Base-by-base conservation (phyloP, 2,888 invertebrate genomes). In the Endotricha flammealis region DNA sequence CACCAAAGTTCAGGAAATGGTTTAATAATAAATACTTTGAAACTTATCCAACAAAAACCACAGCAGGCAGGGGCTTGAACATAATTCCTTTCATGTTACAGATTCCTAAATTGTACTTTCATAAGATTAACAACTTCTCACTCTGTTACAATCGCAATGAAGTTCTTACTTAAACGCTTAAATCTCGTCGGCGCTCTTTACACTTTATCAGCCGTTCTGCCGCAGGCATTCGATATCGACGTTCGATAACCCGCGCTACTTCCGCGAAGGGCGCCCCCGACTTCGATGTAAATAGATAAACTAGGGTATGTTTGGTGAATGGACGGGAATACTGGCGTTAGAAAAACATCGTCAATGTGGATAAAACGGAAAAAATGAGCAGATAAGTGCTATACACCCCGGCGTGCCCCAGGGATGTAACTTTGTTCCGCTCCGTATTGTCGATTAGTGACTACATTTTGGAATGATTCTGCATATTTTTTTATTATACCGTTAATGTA, bases 231-330 rank as follows among this genome's bases (percentile, higher is more conserved):
- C 46, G 42, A 46, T 50, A 43, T 39, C 46, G 72, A 71, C 12
- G n/a, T 12, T n/a, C 35, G 35, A 35, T 71, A 71, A 69, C 70
- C 67, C 46, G 20, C 20, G 20, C 20, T 44, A 46, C 56, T 71
- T 71, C 69, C 61, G 53, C 52, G 65, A 68, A 69, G 61, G 63
- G 49, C 57, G 59, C 68, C 53, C 42, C 11, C 44, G 64, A 67
- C 65, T 65, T 55, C 53, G 46, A 49, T 56, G 57, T 53, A 51
- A 55, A 59, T 48, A 62, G 55, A 50, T 47, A 48, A 36, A 32
- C 32, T 12, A 23, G 20, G 37, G 41, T 42, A 43, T 43, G 40
- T 59, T 60, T 59, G 53, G 57, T 64, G 53, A 62, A 66, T 64
- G 57, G 48, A 28, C 34, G 9, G 28, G 48, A 41, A 42, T 42